Evolutionary conservation across 2,888 invertebrate species (phyloP).

Genomic region (Anthophora plumipes): DNA sequence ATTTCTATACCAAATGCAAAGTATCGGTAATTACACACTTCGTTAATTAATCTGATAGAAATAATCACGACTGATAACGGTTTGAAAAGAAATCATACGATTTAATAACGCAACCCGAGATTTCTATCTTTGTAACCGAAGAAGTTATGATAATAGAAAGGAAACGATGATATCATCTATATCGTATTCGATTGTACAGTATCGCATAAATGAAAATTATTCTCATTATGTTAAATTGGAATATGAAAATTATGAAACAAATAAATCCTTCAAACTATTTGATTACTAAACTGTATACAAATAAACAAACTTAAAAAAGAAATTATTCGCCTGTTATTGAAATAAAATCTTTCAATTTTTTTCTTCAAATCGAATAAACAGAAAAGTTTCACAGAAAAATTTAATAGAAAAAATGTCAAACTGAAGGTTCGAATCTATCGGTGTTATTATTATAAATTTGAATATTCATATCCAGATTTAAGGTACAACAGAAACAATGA

Average conservation of each 20-base stretch:
- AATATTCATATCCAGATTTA: background rate
- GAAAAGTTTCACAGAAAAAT: background rate
- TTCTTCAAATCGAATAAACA: background rate
- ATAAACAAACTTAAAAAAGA: too few relatives aligned
- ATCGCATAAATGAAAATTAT: background rate
- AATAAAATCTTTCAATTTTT: background rate
- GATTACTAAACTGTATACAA: too few relatives aligned
- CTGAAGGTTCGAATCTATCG: background rate
- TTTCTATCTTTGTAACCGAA: constrained; percentile 26
- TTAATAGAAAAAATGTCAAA: background rate
- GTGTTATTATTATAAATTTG: background rate
- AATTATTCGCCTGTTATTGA: background rate
- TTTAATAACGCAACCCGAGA: constrained; percentile 43
- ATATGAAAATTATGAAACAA: too few relatives aligned
- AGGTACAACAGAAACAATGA: background rate
- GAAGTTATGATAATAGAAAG: constrained; percentile 18
- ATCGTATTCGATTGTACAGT: background rate
- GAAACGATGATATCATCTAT: constrained; percentile 16
- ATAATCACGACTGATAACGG: constrained; percentile 43
- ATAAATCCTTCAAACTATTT: too few relatives aligned
- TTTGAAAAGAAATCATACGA: constrained; percentile 21
- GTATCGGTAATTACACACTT: constrained; percentile 25
- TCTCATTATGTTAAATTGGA: too few relatives aligned
- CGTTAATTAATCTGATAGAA: constrained; percentile 50
- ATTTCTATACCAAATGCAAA: background rate